These are phyloP conservation scores for Anthoptus insignis DNA, from an alignment of 2,888 invertebrate genomes.

Conservation along the genomic window DNA sequence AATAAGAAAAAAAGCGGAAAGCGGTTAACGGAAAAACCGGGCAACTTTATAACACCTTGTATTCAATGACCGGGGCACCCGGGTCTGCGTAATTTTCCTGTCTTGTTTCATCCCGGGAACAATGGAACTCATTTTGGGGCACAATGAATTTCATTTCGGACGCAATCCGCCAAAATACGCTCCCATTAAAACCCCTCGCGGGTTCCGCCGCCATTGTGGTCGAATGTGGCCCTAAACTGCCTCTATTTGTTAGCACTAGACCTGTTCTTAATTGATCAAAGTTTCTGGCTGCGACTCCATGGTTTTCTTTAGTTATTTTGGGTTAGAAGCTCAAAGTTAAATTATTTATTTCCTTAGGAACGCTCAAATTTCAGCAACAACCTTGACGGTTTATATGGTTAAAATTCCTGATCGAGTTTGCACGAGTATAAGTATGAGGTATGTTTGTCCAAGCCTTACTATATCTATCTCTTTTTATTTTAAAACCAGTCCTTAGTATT, in stretches of 20 bases:
- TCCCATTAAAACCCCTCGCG: conserved; percentile 69
- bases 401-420: too few relatives aligned
- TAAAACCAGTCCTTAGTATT: too few relatives aligned
- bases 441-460: too few relatives aligned
- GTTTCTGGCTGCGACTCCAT: conserved; percentile 19
- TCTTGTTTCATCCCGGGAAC: conserved; percentile 77
- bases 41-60: conserved; percentile 59
- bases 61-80: conserved; percentile 65
- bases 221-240: conserved; percentile 48
- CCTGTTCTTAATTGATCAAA: conserved; percentile 29
- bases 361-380: too few relatives aligned
- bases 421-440: too few relatives aligned
- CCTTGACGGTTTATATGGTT: too few relatives aligned
- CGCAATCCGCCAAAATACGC: conserved; percentile 73
- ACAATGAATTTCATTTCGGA: conserved; percentile 80
- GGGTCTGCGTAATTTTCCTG: conserved; percentile 79
- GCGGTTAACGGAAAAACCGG: conserved; percentile 29
- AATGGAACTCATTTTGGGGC: conserved; percentile 79
- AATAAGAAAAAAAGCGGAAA: conserved; percentile 23
- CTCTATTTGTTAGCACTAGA: conserved; percentile 47
- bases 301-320: conserved; percentile 9
- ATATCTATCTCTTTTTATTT: too few relatives aligned
- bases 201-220: conserved; percentile 37
- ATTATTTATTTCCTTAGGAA: too few relatives aligned
- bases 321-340: too few relatives aligned